Evolutionary conservation across 2,797 vertebrate genomes (phyloP), one percentile per base, ranked within the genome.

Genomic region (Odontamblyopus rebecca): DNA sequence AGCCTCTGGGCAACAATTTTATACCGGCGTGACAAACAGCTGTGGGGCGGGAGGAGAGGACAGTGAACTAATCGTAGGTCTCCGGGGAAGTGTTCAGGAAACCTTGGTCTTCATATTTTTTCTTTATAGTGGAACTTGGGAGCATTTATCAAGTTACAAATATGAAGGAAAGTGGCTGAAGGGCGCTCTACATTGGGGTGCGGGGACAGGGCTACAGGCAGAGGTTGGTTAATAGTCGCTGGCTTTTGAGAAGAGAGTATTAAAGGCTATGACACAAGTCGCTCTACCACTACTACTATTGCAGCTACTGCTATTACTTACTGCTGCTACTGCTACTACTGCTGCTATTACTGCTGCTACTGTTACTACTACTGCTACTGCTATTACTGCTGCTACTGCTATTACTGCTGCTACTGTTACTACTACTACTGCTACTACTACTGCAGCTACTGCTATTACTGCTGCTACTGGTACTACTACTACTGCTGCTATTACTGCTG

Each of bases 61-160:
- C 61, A 64, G 73, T 65, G 81, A 78, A 86, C 68, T 83, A 74
- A 90, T 89, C 23, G 78, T 38, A 41, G 56, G 67, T 73, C 82
- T 83, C 73, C 30, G 11, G 84, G 81, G 76, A 83, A 84, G 86
- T 85, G 88, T 89, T 89, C 82, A 83, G 84, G 85, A 83, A 89
- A 88, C 70, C 61, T 0, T 61, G 35, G 54, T 5, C n/a, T 67
- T 85, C 79, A 78, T 89, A 82, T 86, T 86, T 50, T 19, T 48
- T 27, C 73, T 71, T 67, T 76, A 57, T 50, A 53, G 70, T 6
- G 32, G 61, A 60, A 44, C 70, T 77, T 13, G 1, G 60, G 68
- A 74, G 72, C 76, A 67, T 86, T 86, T 64, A 63, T 70, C 77
- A 80, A 79, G 80, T 82, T 70, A 87, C 79, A 75, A 79, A 90